A percentile compares a stretch with the other conserved stretches of the same genome.
These are phyloP conservation scores for Exephanes ischioxanthus DNA, from an alignment of 2,888 invertebrate species.

Conservation along the genomic window DNA sequence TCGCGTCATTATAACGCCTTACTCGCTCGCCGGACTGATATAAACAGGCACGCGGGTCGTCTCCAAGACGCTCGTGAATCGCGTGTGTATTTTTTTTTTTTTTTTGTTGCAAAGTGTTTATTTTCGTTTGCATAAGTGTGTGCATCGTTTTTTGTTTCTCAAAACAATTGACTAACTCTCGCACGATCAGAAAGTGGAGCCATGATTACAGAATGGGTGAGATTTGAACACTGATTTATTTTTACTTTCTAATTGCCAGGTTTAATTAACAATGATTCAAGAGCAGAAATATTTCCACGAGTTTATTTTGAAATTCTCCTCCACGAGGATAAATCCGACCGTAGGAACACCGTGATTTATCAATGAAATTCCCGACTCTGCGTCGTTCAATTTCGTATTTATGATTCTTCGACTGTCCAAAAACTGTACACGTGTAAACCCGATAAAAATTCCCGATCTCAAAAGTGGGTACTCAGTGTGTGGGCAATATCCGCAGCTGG, in stretches of 20 bases:
- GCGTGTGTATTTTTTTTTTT: neutral
- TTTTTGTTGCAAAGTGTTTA: neutral
- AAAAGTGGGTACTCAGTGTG: neutral
- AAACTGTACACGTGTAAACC: neutral
- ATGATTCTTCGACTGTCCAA: neutral
- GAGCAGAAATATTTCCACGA: neutral
- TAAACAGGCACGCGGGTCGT: constrained; percentile 36
- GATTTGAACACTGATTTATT: constrained; percentile 62
- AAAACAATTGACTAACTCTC: constrained; percentile 33
- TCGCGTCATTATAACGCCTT: constrained; percentile 35
- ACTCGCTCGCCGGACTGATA: constrained; percentile 47
- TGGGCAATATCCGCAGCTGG: constrained; percentile 14
- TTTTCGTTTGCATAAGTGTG: constrained; percentile 39
- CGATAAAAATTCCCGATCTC: neutral
- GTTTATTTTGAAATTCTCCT: neutral
- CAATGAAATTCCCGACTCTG: neutral
- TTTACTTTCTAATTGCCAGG: neutral
- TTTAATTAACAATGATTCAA: neutral
- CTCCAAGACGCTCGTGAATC: constrained; percentile 22
- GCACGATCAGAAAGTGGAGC: constrained; percentile 62
- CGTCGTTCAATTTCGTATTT: neutral
- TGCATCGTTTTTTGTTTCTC: constrained; percentile 24
- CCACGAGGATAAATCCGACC: neutral
- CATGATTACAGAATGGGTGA: constrained; percentile 84
- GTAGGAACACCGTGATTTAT: neutral